These are phyloP conservation scores for Trichoplusia ni DNA, from an alignment of 1,140 invertebrate species.

Conservation along the genomic window DNA sequence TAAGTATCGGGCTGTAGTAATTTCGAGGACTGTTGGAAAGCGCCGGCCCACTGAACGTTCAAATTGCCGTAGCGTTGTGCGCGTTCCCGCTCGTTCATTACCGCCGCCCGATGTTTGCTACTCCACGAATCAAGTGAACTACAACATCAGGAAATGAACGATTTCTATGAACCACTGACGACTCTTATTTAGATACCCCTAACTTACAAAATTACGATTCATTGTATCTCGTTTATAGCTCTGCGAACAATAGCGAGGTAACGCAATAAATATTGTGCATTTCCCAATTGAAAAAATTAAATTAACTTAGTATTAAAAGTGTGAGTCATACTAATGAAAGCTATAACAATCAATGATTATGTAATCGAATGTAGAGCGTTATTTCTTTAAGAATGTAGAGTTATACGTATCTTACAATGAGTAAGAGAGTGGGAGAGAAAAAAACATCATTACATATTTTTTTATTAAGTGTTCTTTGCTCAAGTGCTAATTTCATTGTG, in stretches of 20 bases:
- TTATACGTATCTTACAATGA: no score
- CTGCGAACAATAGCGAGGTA: no score
- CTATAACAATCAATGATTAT: constrained; percentile 2
- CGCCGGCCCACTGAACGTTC: constrained; percentile 70
- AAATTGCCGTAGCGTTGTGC: constrained; percentile 70
- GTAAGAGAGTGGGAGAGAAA: no score
- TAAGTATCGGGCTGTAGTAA: constrained; percentile 58
- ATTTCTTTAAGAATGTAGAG: constrained; percentile 11
- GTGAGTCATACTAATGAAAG: neutral
- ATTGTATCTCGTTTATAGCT: no score
- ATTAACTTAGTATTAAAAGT: neutral
- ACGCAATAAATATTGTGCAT: no score
- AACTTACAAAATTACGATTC: neutral
- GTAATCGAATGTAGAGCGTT: neutral
- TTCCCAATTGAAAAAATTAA: neutral
- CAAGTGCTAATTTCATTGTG: no score
- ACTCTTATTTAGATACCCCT: neutral
- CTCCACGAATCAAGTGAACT: constrained; percentile 67
- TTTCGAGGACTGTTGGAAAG: constrained; percentile 71
- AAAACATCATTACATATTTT: no score
- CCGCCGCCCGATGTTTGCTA: constrained; percentile 61
- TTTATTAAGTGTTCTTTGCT: no score
- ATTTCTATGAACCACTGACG: constrained; percentile 51
- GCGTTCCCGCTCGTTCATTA: constrained; percentile 65
- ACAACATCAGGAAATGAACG: constrained; percentile 66